Evolutionary conservation across 2,113 vertebrate species (phyloP).

Genomic region (Megalops atlanticus): DNA sequence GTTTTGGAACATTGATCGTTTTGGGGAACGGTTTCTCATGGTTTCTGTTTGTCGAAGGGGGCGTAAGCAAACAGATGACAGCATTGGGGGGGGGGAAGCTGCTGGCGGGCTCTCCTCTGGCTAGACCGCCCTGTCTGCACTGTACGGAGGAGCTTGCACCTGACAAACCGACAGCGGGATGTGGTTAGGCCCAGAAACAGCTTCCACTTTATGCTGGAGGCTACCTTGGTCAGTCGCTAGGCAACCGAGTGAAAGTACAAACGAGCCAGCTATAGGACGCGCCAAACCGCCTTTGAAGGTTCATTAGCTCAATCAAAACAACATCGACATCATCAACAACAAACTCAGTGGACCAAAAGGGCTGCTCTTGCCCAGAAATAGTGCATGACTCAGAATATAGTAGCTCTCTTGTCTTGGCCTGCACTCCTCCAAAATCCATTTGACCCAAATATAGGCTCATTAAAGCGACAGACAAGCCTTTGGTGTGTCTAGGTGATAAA

Average conservation of each 20-base stretch:
- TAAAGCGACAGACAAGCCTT: background rate
- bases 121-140: background rate
- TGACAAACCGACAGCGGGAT: background rate
- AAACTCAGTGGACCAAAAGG: background rate
- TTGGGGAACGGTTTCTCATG: conserved; percentile 4
- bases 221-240: conserved; percentile 7
- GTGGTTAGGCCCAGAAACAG: background rate
- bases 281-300: background rate
- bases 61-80: background rate
- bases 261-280: background rate
- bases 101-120: background rate
- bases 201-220: background rate
- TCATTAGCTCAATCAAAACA: background rate
- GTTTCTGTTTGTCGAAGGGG: background rate
- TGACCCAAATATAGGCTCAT: background rate
- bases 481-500: background rate
- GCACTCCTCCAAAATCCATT: background rate
- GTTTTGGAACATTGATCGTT: conserved; percentile 20
- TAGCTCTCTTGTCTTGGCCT: background rate
- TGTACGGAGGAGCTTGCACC: background rate
- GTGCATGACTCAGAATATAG: background rate
- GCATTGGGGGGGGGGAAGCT: background rate
- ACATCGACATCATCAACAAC: background rate
- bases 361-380: background rate
- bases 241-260: background rate